Conservation (phyloP, 2,797 vertebrate species). For the Geotrypetes seraphini region DNA sequence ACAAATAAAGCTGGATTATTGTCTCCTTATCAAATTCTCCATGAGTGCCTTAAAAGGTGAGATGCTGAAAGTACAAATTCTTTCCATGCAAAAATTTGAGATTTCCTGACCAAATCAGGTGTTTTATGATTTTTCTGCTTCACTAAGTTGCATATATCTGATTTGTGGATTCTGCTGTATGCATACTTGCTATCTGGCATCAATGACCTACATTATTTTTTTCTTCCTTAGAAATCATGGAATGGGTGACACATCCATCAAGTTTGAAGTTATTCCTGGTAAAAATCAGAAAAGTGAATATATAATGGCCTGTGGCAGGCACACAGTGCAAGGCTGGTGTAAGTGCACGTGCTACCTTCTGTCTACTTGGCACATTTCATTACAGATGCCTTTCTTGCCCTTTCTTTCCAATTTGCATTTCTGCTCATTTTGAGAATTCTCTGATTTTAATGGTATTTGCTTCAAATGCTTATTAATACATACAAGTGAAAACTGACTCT, state of each 20-base stretch:
- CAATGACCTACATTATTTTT: neutral
- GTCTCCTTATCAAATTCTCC: constrained; percentile 98
- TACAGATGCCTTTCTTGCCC: neutral
- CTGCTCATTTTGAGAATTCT: neutral
- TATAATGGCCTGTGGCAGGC: constrained; percentile 96
- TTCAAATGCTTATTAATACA: too few species aligned
- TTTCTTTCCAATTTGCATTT: neutral
- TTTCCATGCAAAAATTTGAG: too few species aligned
- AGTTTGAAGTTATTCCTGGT: constrained; percentile 98
- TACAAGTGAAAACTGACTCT: rapidly evolving
- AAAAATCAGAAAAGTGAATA: constrained; percentile 99
- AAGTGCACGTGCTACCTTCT: constrained; percentile 48
- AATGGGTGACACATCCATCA: constrained; percentile 97
- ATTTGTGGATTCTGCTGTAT: neutral
- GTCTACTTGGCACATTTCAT: too few species aligned
- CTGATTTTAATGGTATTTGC: too few species aligned
- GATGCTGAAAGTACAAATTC: too few species aligned
- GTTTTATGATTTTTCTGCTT: neutral
- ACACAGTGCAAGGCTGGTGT: constrained; percentile 97
- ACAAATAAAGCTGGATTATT: constrained; percentile 97
- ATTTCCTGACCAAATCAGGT: too few species aligned
- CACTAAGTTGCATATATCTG: neutral
- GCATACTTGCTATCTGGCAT: neutral
- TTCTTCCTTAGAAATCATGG: constrained; percentile 84
- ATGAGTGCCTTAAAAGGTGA: constrained; percentile 99